phyloP scores from a whole-genome alignment of 1,140 invertebrate species.

The Kradibia gibbosae region DNA sequence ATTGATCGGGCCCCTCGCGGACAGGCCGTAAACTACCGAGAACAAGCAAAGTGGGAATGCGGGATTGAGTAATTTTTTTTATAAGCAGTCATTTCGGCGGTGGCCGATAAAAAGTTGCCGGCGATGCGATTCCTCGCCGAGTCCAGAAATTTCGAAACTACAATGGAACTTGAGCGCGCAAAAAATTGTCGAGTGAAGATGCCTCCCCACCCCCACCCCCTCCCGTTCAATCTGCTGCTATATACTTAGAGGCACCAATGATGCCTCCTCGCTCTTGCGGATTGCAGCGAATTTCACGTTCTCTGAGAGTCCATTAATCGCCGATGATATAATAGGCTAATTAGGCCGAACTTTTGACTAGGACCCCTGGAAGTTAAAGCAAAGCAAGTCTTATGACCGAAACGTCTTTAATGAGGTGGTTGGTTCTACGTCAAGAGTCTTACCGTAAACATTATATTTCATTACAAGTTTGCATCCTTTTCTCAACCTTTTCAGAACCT shows the following conservation, averaged over 20 bases:
- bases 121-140: neutral
- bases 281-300: neutral
- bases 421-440: no score
- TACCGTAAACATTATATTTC: no score
- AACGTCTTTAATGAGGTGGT: neutral
- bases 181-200: neutral
- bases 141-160: neutral
- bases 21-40: neutral
- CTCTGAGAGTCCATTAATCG: neutral
- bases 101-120: neutral
- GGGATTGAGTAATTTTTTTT: slow-evolving; percentile 1
- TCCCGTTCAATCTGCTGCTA: no score
- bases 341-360: neutral
- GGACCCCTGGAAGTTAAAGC: neutral
- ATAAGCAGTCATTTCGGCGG: neutral
- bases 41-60: neutral
- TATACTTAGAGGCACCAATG: no score
- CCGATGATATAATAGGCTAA: slow-evolving; percentile 19
- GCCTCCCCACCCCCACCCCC: neutral
- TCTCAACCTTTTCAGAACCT: no score
- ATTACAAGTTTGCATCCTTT: no score
- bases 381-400: no score
- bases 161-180: neutral
- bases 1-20: neutral
- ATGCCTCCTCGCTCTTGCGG: no score